A percentile compares a stretch with the other conserved stretches of the same genome.
phyloP scores from a whole-genome alignment of 2,888 invertebrate genomes.

The Eupithecia exiguata region DNA sequence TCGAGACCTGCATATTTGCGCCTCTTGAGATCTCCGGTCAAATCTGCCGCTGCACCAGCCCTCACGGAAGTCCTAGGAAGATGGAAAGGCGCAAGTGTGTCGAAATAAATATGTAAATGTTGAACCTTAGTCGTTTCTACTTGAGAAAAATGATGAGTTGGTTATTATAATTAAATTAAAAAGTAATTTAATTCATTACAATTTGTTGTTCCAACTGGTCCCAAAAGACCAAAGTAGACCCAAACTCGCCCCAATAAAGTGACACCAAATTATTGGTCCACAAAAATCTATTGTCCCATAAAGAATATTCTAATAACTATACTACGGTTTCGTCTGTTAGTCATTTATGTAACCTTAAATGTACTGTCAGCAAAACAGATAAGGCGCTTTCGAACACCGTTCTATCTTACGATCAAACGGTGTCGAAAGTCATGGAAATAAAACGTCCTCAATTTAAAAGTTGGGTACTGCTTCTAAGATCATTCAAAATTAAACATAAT shows the following conservation, averaged over 20 bases:
- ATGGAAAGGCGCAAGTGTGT: no score
- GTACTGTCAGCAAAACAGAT: conserved; percentile 24
- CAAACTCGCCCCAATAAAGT: conserved; percentile 19
- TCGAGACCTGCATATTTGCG: no score
- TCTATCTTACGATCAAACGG: no score
- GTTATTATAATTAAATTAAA: not conserved
- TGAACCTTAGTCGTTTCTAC: no score
- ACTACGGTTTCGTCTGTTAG: conserved; percentile 19
- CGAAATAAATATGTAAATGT: no score
- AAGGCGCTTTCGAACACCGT: not conserved
- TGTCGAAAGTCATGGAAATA: no score
- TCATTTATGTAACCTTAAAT: conserved; percentile 10
- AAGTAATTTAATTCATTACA: not conserved
- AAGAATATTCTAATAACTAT: conserved; percentile 24
- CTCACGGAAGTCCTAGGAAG: no score
- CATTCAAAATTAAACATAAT: no score
- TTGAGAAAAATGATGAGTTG: not conserved
- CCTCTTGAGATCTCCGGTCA: no score
- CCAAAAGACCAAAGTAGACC: not conserved
- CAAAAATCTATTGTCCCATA: conserved; percentile 26
- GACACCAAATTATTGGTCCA: conserved; percentile 15
- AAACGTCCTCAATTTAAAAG: no score
- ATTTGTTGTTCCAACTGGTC: not conserved
- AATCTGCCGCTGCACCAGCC: no score
- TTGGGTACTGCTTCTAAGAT: no score